phyloP scores from a whole-genome alignment of 1,140 invertebrate species.

The Camponotus vicinus region DNA sequence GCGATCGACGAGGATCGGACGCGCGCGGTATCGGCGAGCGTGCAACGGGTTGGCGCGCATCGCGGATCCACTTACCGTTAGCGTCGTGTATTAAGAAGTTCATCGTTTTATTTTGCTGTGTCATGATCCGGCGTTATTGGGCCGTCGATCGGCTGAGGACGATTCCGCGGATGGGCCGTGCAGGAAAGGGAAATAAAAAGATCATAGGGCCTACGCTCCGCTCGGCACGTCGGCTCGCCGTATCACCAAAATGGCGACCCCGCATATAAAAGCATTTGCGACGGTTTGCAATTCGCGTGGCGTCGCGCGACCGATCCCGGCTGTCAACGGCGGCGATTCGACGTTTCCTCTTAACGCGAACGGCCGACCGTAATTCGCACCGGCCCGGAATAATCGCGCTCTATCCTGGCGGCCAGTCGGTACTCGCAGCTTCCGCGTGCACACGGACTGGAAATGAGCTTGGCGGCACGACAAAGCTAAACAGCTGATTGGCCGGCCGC shows the following conservation, averaged over 20 bases:
- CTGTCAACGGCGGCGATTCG: background rate
- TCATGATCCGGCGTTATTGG: conserved; percentile 85
- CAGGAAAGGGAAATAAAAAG: conserved; percentile 80
- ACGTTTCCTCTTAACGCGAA: background rate
- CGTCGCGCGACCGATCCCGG: background rate
- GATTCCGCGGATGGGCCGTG: conserved; percentile 72
- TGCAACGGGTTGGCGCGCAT: conserved; percentile 79
- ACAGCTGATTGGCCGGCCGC: conserved; percentile 86
- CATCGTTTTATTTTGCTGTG: conserved; percentile 88
- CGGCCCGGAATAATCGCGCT: conserved; percentile 19
- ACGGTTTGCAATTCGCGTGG: conserved; percentile 51
- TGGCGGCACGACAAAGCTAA: conserved; percentile 88
- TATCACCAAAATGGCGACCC: conserved; percentile 88
- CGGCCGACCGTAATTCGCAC: conserved; percentile 21
- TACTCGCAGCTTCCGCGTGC: conserved; percentile 84
- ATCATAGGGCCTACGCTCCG: conserved; percentile 80
- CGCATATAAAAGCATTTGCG: conserved; percentile 85
- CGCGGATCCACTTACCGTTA: conserved; percentile 87
- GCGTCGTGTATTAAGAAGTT: conserved; percentile 90
- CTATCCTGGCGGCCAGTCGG: background rate
- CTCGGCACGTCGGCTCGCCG: conserved; percentile 78
- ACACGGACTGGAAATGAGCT: conserved; percentile 87
- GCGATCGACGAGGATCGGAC: conserved; percentile 9
- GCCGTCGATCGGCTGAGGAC: conserved; percentile 68
- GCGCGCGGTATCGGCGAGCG: conserved; percentile 72